Base-by-base conservation (phyloP, 2,797 vertebrate species). In the Chromis chromis region DNA sequence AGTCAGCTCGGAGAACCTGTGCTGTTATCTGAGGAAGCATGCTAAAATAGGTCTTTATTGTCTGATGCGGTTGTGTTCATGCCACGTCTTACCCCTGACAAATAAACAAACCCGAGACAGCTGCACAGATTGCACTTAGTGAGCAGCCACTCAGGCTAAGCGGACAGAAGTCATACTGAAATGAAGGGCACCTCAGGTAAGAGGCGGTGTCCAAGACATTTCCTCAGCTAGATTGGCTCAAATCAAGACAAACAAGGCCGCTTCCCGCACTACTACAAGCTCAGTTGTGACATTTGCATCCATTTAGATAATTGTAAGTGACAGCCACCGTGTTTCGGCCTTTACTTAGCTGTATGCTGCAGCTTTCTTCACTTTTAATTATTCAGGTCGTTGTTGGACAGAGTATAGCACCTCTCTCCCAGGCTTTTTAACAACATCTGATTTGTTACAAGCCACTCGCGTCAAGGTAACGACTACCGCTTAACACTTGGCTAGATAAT, bases 261-360 rank as follows among this genome's bases (percentile, higher is more conserved):
- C 76, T 82, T 83, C 70, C 53, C 36, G 79, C 72, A 59, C 46
- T 28, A 59, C 75, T 79, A 89, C 88, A 86, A 69, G 76, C 74
- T 49, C 54, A 67, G 79, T 81, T 86, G 86, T 89, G 88, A 91
- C 85, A 88, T 86, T 86, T 88, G 89, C 88, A 81, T 84, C 82
- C 90, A 87, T 88, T 91, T 85, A 83, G 81, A 64, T 89, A 83
- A 91, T 91, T 78, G 61, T 78, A 88, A 88, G 89, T 92, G 93
- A 91, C 92, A 92, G 86, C 83, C 57, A 78, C 74, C 83, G 61
- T 91, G 91, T 91, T 88, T 73, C 14, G 25, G 78, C 73, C 79
- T 87, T 86, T 90, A 88, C 88, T 91, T 91, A 89, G 82, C 59
- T 10, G 61, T 68, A 42, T 73, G 75, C 79, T 48, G 21, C 40